Conservation (phyloP, 2,113 vertebrate species). For the Cacatua alba region DNA sequence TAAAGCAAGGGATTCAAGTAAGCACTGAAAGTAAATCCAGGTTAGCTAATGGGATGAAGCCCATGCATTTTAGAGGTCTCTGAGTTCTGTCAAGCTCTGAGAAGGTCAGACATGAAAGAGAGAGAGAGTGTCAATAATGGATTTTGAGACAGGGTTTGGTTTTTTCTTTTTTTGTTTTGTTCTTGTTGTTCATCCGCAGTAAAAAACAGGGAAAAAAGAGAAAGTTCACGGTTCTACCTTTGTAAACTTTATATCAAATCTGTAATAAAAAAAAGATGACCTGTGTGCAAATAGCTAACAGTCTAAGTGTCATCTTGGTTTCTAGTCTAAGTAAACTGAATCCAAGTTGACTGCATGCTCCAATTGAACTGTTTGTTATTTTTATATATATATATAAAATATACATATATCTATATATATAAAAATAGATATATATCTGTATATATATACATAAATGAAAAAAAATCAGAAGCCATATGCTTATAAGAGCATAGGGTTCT, state of each 20-base stretch:
- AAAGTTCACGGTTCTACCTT: rapidly evolving
- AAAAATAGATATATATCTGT: not conserved
- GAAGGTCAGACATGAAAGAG: not conserved
- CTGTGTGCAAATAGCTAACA: not conserved
- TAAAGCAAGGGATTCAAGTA: not conserved
- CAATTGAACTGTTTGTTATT: not conserved
- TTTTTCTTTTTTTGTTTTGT: not conserved
- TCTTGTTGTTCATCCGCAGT: not conserved
- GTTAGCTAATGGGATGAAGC: not conserved
- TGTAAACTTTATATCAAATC: not conserved
- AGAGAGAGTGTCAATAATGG: not conserved
- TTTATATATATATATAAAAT: not conserved
- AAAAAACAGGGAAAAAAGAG: not conserved
- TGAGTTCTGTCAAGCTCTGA: not conserved
- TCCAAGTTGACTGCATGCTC: not conserved
- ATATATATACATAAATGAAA: not conserved
- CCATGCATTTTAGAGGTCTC: not conserved
- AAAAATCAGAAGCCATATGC: not conserved
- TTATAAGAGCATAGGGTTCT: not conserved
- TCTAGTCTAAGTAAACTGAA: not conserved
- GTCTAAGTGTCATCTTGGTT: not conserved
- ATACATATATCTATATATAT: not conserved
- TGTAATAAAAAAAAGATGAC: not conserved
- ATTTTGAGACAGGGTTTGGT: not conserved
- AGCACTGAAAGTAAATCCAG: not conserved